Conservation (phyloP, 2,113 vertebrate species). For the Neotoma lepida region DNA sequence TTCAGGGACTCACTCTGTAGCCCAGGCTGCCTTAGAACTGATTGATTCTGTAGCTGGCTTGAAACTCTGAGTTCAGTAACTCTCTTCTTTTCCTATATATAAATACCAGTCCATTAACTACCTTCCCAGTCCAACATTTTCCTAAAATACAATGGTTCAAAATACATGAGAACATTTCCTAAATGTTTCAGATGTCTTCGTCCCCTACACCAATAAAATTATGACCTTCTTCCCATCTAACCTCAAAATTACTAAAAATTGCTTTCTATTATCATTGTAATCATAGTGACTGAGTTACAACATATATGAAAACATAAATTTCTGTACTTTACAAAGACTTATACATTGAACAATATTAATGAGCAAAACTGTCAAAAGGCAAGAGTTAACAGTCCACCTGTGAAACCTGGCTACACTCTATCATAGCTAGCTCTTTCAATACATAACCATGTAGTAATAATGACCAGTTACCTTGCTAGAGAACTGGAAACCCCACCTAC, state of each 20-base stretch:
- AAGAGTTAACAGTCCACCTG: background rate
- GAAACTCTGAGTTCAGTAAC: slow-evolving; percentile 7
- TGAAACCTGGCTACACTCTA: background rate
- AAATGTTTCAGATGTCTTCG: slow-evolving; percentile 18
- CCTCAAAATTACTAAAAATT: slow-evolving; percentile 42
- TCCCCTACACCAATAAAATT: slow-evolving; percentile 5
- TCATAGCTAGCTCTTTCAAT: slow-evolving; percentile 23
- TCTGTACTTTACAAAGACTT: slow-evolving; percentile 23
- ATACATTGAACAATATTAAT: background rate
- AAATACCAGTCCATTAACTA: background rate
- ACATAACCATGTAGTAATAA: background rate
- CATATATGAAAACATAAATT: background rate
- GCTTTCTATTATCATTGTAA: slow-evolving; percentile 3
- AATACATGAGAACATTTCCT: slow-evolving; percentile 40
- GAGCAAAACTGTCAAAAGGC: slow-evolving; percentile 43
- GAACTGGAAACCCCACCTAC: slow-evolving; percentile 37
- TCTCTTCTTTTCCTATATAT: slow-evolving; percentile 10
- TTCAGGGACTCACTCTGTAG: background rate
- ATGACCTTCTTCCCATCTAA: background rate
- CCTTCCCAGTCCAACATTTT: background rate
- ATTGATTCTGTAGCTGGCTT: background rate
- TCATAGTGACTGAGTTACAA: background rate
- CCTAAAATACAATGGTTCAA: slow-evolving; percentile 14
- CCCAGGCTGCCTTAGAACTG: background rate
- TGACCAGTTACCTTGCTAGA: background rate